These are phyloP conservation scores for Pristiophorus japonicus DNA, from an alignment of 2,113 vertebrate species.

Conservation along the genomic window DNA sequence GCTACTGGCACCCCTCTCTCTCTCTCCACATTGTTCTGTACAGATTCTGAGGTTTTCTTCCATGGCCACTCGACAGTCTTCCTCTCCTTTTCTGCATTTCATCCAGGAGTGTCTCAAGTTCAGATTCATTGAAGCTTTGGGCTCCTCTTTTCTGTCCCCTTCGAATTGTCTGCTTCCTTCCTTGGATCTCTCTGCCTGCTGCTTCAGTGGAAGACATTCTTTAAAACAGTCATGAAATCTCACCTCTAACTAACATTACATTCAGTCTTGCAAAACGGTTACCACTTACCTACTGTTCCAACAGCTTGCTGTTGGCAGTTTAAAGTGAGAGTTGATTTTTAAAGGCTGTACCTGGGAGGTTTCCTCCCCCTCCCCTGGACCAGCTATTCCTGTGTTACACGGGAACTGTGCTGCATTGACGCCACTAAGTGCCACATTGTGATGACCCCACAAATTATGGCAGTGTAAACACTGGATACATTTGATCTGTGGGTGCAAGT, in stretches of 20 bases:
- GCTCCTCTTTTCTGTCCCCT: neutral
- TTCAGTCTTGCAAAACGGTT: neutral
- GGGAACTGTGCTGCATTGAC: neutral
- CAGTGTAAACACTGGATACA: neutral
- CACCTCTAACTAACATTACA: neutral
- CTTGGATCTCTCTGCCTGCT: neutral
- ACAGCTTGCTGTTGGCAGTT: neutral
- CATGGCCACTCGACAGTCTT: neutral
- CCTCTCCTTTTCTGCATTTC: neutral
- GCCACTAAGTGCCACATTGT: no score
- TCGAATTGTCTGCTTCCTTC: neutral
- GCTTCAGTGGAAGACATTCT: neutral
- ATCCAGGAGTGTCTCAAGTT: neutral
- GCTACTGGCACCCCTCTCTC: neutral
- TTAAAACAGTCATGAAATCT: neutral
- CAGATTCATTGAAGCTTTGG: no score
- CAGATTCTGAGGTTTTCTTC: neutral
- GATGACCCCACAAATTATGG: neutral
- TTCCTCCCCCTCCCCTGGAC: neutral
- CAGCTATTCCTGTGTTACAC: neutral
- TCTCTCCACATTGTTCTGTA: neutral
- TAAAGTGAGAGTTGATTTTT: neutral
- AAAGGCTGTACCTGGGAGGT: neutral
- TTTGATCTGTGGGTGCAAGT: neutral
- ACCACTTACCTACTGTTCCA: neutral